phyloP scores from a whole-genome alignment of 1,140 invertebrate species.

The Drosophila ogumai region DNA sequence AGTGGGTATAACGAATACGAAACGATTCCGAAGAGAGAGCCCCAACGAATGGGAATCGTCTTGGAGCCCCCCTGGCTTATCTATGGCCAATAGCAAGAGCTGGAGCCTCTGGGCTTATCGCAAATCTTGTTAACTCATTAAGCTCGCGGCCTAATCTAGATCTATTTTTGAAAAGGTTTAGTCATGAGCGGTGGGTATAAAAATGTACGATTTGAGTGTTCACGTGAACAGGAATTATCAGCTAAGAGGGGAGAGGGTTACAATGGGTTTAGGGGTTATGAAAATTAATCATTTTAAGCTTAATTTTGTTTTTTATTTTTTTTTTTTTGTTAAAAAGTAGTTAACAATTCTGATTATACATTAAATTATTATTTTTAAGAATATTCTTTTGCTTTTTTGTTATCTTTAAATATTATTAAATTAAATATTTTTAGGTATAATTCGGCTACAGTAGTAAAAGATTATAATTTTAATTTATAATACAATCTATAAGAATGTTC shows the following conservation, averaged over 20 bases:
- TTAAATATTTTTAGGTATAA: too few species aligned
- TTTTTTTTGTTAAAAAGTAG: too few species aligned
- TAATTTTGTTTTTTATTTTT: too few species aligned
- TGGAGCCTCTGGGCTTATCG: conserved; percentile 8
- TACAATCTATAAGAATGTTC: too few species aligned
- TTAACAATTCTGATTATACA: too few species aligned
- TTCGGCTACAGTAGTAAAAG: too few species aligned
- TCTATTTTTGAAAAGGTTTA: conserved; percentile 7
- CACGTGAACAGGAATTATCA: conserved; percentile 1
- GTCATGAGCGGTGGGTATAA: not conserved
- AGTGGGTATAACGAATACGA: conserved; percentile 6
- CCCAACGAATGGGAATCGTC: conserved; percentile 30
- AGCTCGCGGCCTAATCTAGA: conserved; percentile 8
- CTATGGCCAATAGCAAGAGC: conserved; percentile 8
- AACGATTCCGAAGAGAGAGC: not conserved
- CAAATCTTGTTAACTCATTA: conserved; percentile 23
- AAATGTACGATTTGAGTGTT: conserved; percentile 3
- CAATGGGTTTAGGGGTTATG: not conserved
- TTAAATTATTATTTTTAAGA: too few species aligned
- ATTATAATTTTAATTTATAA: too few species aligned
- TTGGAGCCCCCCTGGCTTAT: conserved; percentile 8
- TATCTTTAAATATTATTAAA: too few species aligned
- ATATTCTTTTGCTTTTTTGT: too few species aligned
- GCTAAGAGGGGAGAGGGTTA: not conserved
- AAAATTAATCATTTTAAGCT: too few species aligned